Evolutionary conservation across 2,797 vertebrate genomes (phyloP), one percentile per base, ranked within the genome.

Genomic region (Delichon dasypus): DNA sequence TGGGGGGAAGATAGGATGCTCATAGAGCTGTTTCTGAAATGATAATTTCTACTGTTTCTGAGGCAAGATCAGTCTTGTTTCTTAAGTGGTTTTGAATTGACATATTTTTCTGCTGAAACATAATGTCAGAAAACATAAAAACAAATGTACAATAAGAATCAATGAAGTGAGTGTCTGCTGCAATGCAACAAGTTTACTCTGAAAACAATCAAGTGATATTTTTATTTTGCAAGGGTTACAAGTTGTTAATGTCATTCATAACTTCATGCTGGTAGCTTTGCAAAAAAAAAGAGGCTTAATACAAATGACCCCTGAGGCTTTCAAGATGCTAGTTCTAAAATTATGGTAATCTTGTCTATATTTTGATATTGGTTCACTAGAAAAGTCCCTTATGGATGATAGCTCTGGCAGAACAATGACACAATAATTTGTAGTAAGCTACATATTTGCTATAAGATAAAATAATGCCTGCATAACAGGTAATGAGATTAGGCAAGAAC

Each of bases 401-500:
- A 67, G 23, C 32, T 97, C 96, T 90, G 91, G 94, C 93, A 95
- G 86, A 95, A 93, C 88, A 95, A 80, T 89, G 93, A 96, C 94
- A 97, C 66, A 91, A 88, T 97, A 95, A 97, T 96, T 97, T 97
- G 68, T 92, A 96, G 72, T 55, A 92, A 94, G 66, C 48, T 89
- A 68, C 60, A 45, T 92, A 74, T 85, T 88, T 91, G 26, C 47
- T 93, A 92, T 91, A 66, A 96, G 74, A 38, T 47, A 78, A 92
- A 76, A 72, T 85, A 94, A 79, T 40, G 89, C n/a, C 87, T 94
- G 73, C 60, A 67, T 96, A 97, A 88, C 83, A 97, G 90, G 75
- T 96, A 97, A 95, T 83, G 67, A 96, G 96, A 97, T 96, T 97
- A 97, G 94, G 34, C 66, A 78, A 93, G 79, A 96, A 86, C 20